phyloP scores from a whole-genome alignment of 2,113 vertebrate genomes.

The Festucalex cinctus region DNA sequence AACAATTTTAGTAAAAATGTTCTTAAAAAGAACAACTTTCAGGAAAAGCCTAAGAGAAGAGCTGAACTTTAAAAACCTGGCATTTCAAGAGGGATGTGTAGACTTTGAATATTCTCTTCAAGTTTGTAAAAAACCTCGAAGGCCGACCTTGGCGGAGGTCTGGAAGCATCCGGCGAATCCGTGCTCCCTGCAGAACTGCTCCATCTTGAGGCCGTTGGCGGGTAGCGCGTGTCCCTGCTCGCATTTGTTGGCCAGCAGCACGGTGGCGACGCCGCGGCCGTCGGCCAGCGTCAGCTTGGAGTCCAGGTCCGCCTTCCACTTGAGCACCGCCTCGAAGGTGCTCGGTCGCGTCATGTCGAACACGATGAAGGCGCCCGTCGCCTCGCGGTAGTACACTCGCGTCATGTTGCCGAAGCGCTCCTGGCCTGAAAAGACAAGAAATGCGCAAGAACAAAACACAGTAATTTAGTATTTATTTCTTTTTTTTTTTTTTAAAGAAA shows the following conservation, averaged over 20 bases:
- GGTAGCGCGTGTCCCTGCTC: slow-evolving; percentile 71
- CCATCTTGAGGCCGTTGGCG: slow-evolving; percentile 68
- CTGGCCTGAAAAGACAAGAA: slow-evolving; percentile 61
- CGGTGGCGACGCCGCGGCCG: slow-evolving; percentile 70
- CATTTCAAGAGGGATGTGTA: too few species aligned
- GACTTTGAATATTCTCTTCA: background rate
- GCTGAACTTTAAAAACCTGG: too few species aligned
- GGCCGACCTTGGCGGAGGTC: slow-evolving; percentile 78
- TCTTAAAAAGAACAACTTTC: too few species aligned
- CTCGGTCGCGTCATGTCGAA: slow-evolving; percentile 76
- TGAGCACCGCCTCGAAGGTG: slow-evolving; percentile 76
- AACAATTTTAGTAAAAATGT: too few species aligned
- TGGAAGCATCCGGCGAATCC: slow-evolving; percentile 78
- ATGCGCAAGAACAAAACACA: too few species aligned
- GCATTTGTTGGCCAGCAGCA: slow-evolving; percentile 80
- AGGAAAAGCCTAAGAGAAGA: too few species aligned
- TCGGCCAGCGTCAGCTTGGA: slow-evolving; percentile 74
- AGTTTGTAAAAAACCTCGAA: background rate
- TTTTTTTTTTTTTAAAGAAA: background rate
- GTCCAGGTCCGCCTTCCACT: slow-evolving; percentile 83
- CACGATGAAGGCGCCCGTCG: slow-evolving; percentile 79
- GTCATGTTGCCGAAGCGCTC: slow-evolving; percentile 85
- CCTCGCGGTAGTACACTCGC: slow-evolving; percentile 80
- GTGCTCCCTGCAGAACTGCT: slow-evolving; percentile 77
- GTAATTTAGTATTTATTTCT: background rate